phyloP scores from a whole-genome alignment of 2,888 invertebrate genomes.

The Meteorus cinctellus region DNA sequence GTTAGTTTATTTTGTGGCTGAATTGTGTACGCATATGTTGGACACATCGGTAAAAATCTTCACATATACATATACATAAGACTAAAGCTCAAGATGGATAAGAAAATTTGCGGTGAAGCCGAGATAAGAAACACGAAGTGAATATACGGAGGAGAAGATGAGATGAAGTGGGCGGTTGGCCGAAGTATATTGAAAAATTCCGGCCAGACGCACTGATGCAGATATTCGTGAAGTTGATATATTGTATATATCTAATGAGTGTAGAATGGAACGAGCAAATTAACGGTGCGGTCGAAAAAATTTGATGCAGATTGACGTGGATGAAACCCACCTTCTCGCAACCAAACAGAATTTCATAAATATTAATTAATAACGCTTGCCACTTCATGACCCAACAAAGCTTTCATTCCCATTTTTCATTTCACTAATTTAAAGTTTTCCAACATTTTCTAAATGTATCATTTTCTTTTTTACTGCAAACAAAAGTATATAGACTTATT shows the following conservation, averaged over 20 bases:
- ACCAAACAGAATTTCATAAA: too few species aligned
- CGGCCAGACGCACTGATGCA: neutral
- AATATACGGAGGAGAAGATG: constrained; percentile 25
- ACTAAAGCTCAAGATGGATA: constrained; percentile 10
- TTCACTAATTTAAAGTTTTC: neutral
- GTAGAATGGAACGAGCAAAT: too few species aligned
- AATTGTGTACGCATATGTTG: constrained; percentile 32
- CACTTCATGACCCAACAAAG: too few species aligned
- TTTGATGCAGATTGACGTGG: too few species aligned
- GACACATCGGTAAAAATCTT: neutral
- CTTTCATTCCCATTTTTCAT: too few species aligned
- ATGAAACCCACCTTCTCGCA: too few species aligned
- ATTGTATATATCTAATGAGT: neutral
- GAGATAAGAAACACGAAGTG: constrained; percentile 6
- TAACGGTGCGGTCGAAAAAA: too few species aligned
- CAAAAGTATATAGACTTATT: neutral
- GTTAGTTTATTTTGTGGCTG: constrained; percentile 38
- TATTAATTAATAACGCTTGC: too few species aligned
- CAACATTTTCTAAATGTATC: neutral
- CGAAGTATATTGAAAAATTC: neutral
- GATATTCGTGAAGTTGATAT: neutral
- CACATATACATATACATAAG: neutral
- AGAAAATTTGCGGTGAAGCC: constrained; percentile 6
- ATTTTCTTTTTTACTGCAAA: neutral
- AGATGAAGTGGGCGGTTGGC: neutral